Evolutionary conservation across 2,888 invertebrate species (phyloP).

Genomic region (Cantharis flavilabris): DNA sequence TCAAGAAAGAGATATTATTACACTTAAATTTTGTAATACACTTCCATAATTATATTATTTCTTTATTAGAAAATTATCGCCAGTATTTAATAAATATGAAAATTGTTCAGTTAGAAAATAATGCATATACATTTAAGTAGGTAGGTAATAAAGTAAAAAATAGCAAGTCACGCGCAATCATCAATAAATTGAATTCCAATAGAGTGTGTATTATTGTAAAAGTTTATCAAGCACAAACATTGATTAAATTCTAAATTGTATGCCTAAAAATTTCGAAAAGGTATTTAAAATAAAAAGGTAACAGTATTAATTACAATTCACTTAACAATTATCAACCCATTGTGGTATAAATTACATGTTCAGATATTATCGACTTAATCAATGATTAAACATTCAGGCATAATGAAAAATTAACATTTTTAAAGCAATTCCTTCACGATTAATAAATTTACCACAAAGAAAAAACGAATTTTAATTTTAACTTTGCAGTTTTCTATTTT

Average conservation of each 20-base stretch:
- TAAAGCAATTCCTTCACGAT: background rate
- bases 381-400: background rate
- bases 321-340: background rate
- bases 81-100: background rate
- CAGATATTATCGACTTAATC: background rate
- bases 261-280: background rate
- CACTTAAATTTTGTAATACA: no score
- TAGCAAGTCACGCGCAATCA: background rate
- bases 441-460: background rate
- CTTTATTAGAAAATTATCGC: background rate
- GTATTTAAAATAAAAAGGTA: background rate
- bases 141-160: background rate
- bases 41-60: no score
- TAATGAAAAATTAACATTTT: background rate
- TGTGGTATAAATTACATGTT: background rate
- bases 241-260: background rate
- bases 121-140: background rate
- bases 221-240: background rate
- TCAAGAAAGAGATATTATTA: no score
- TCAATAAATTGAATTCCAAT: constrained; percentile 1
- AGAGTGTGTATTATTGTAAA: background rate
- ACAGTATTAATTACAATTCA: background rate
- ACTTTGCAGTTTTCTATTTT: background rate
- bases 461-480: background rate
- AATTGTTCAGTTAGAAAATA: background rate